These are phyloP conservation scores for Meta bourneti DNA, from an alignment of 2,888 invertebrate species.

Conservation along the genomic window DNA sequence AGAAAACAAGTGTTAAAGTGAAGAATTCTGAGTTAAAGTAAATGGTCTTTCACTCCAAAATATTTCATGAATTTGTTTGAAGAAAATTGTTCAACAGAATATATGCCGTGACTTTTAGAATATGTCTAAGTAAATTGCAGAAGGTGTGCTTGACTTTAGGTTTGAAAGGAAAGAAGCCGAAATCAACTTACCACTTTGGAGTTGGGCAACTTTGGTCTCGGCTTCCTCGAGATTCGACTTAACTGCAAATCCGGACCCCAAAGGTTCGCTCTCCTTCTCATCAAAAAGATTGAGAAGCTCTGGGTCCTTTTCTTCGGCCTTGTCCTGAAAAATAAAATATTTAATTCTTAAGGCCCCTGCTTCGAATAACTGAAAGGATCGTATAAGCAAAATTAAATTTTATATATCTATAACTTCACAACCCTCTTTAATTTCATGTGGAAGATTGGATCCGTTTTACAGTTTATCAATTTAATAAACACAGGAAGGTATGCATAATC, in stretches of 20 bases:
- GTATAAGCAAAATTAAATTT: too few species aligned
- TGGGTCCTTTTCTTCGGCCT: conserved; percentile 80
- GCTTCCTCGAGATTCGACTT: conserved; percentile 80
- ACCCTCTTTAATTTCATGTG: not conserved
- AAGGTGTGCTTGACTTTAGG: not conserved
- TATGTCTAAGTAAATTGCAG: too few species aligned
- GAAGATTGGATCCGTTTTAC: not conserved
- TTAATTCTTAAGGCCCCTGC: not conserved
- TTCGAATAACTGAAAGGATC: not conserved
- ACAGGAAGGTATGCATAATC: too few species aligned
- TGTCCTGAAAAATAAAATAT: conserved; percentile 78
- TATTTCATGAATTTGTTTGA: not conserved
- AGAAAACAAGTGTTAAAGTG: not conserved
- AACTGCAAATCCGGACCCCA: conserved; percentile 80
- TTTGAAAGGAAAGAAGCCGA: not conserved
- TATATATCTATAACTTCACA: not conserved
- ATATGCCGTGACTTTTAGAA: too few species aligned
- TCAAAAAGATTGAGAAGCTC: conserved; percentile 79
- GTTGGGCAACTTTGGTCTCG: conserved; percentile 81
- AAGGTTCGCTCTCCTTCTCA: conserved; percentile 81
- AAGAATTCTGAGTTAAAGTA: not conserved
- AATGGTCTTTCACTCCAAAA: not conserved
- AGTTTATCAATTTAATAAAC: not conserved
- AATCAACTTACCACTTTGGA: conserved; percentile 79
- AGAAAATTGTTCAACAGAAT: not conserved